phyloP scores from a whole-genome alignment of 2,888 invertebrate species.

The Prenolepis imparis region DNA sequence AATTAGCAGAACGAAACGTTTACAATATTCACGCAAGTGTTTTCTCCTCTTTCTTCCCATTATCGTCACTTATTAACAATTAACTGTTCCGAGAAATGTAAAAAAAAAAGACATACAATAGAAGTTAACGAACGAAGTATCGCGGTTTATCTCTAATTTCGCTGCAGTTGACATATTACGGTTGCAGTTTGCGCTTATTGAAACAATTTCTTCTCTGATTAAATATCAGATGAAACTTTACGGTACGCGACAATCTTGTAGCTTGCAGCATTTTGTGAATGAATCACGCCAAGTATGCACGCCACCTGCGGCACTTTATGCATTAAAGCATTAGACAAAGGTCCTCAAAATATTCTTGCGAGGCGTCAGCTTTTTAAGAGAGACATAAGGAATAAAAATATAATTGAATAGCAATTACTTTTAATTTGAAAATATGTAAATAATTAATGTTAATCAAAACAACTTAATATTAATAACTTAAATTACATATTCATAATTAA shows the following conservation, averaged over 20 bases:
- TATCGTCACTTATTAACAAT: neutral
- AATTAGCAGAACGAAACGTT: neutral
- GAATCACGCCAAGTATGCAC: slow-evolving; percentile 3
- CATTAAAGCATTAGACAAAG: neutral
- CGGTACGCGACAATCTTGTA: neutral
- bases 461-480: neutral
- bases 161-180: slow-evolving; percentile 4
- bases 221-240: neutral
- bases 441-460: neutral
- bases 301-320: neutral
- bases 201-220: neutral
- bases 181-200: slow-evolving; percentile 6
- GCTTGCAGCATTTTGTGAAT: neutral
- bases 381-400: neutral
- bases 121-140: slow-evolving; percentile 6
- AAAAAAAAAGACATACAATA: neutral
- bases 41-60: neutral
- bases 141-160: slow-evolving; percentile 21
- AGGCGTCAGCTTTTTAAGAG: neutral
- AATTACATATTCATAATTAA: neutral
- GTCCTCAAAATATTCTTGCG: neutral
- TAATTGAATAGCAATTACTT: neutral
- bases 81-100: slow-evolving; percentile 29
- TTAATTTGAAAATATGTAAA: neutral
- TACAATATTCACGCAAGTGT: neutral